Conservation (phyloP, 2,113 vertebrate genomes). For the Sclerurus mexicanus region DNA sequence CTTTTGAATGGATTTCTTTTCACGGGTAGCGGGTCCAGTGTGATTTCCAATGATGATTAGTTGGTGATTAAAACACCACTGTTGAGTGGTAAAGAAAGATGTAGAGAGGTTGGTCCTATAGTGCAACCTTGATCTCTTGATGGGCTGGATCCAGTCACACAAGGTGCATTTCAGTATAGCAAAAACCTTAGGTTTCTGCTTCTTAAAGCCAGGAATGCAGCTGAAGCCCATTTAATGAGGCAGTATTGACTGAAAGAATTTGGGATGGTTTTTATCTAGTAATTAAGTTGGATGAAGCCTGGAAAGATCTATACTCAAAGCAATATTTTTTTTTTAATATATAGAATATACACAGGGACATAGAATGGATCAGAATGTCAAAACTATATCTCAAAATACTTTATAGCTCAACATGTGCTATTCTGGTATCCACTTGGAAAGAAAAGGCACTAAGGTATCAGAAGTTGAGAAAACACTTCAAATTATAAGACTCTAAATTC, state of each 20-base stretch:
- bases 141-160: not conserved
- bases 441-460: not conserved
- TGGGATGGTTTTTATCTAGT: not conserved
- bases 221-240: not conserved
- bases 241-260: not conserved
- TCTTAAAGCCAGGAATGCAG: not conserved
- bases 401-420: not conserved
- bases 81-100: not conserved
- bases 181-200: not conserved
- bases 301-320: not conserved
- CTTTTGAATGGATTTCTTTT: constrained; percentile 15
- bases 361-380: not conserved
- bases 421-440: not conserved
- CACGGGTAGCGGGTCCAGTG: not conserved
- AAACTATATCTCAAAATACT: not conserved
- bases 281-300: not conserved
- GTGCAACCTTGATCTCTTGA: not conserved
- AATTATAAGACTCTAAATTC: not conserved
- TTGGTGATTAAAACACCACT: not conserved
- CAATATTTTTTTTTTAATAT: not conserved
- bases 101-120: not conserved
- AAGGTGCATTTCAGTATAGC: not conserved
- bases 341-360: not conserved
- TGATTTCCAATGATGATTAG: constrained; percentile 3
- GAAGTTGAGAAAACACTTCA: not conserved